Evolutionary conservation across 2,888 invertebrate species (phyloP), one percentile per base, ranked within the genome.

Genomic region (Gymnoscelis rufifasciata): DNA sequence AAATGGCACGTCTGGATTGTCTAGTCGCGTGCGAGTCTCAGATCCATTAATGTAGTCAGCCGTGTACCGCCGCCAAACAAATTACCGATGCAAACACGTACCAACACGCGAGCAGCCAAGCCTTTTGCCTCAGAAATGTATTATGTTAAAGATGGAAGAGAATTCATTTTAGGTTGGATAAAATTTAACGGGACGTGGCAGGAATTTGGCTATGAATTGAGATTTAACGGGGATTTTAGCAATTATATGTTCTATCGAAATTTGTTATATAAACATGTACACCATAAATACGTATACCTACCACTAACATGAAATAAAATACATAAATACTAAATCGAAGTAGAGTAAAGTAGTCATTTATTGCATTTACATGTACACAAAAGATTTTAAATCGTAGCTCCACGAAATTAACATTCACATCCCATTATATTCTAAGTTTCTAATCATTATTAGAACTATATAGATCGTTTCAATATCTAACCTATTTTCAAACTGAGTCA

Each of bases 51-150:
- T 82, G 83, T 82, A 83, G 78, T 73, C 78, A 74, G 78, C 69
- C 74, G 76, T 75, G 74, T 74, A 80, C 74, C 75, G 80, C 80
- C 82, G 78, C 83, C 83, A 86, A 87, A 87, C 87, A 87, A 87
- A 87, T 87, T 87, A 87, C 78, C 66, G 83, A 87, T 86, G 86
- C 88, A 88, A 88, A 88, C 86, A 87, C 83, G 75, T 78, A 73
- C 74, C 74, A 77, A 75, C 88, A 88, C 87, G 87, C 87, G 73
- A 86, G 68, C 75, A 69, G 69, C 77, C 72, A 83, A 86, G 83
- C 79, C 76, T 84, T 83, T 75, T 82, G 83, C 84, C 49, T 51
- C 39, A 48, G 48, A 51, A 48, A 45, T 47, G 28, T 47, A 41
- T 44, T 44, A 29, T 38, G 50, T 26, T 35, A 37, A 42, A 43